Conservation (phyloP, 2,113 vertebrate genomes). For the Lophotis ruficrista region DNA sequence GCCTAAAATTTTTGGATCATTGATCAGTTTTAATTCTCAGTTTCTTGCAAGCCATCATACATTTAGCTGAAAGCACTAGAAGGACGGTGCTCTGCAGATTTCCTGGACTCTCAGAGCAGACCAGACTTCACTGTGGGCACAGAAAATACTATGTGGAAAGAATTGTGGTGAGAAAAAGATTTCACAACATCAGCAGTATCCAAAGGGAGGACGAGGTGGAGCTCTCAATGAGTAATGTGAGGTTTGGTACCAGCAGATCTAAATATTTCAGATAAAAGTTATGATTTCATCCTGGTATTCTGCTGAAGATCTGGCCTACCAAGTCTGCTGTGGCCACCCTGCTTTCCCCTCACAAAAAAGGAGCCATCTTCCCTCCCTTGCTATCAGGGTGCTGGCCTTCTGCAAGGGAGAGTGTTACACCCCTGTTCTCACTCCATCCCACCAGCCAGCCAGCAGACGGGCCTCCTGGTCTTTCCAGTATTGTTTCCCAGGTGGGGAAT, state of each 20-base stretch:
- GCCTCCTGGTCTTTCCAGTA: neutral
- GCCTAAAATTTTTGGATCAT: neutral
- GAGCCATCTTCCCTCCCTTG: neutral
- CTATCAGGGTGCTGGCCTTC: neutral
- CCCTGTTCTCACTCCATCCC: neutral
- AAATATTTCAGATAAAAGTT: neutral
- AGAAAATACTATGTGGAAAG: conserved; percentile 33
- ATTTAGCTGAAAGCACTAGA: neutral
- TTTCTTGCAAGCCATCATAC: neutral
- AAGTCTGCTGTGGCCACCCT: neutral
- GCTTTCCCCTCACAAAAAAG: neutral
- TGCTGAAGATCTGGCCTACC: neutral
- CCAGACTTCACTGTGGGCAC: neutral
- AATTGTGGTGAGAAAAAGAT: neutral
- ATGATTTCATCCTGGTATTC: neutral
- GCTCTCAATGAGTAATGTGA: neutral
- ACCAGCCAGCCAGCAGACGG: neutral
- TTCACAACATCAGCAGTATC: neutral
- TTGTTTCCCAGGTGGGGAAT: neutral
- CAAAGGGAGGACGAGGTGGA: neutral
- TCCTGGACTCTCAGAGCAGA: neutral
- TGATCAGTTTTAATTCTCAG: neutral
- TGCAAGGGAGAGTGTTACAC: neutral
- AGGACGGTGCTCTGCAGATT: neutral
- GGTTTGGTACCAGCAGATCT: conserved; percentile 29